Evolutionary conservation across 2,797 vertebrate species (phyloP), one percentile per base, ranked within the genome.

Genomic region (Aplochiton taeniatus): DNA sequence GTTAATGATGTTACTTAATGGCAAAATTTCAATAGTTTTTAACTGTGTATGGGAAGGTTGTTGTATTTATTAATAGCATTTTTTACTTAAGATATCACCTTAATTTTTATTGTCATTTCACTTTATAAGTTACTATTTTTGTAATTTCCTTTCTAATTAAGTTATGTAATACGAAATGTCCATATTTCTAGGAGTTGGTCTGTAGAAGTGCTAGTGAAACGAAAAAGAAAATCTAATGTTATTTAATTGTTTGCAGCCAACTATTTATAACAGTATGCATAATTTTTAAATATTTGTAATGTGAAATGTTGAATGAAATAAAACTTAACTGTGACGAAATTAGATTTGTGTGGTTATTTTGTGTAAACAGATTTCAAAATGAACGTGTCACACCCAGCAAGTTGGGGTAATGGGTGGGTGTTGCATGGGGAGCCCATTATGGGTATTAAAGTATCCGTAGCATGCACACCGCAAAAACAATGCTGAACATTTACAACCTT

Each of bases 231-330:
- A 93, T 93, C 96, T 99, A 98, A 98, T 99, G 97, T 99, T 99
- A 98, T 99, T 98, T 98, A 98, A 98, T 98, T 98, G 97, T 99
- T 99, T 98, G 97, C 97, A 98, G 98, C 98, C 98, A 97, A 99
- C 97, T 98, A 98, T 99, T 99, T 99, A 99, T 99, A 99, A 97
- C 96, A 97, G 96, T 98, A 98, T 98, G 97, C 96, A 98, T 98
- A 97, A 98, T 98, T 99, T 99, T 98, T 97, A 96, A 99, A 98
- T 99, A 99, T 99, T 99, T 99, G 97, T 99, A 99, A 98, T 97
- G 97, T 99, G 97, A 99, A 97, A 98, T 97, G 97, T 99, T 99
- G 96, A 98, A 99, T 98, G 97, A 99, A 96, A 98, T 98, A 98
- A 93, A 98, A 96, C 95, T 97, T 98, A 98, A 99, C 96, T 98